These are phyloP conservation scores for Willowsia nigromaculata DNA, from an alignment of 2,888 invertebrate genomes.

Conservation along the genomic window DNA sequence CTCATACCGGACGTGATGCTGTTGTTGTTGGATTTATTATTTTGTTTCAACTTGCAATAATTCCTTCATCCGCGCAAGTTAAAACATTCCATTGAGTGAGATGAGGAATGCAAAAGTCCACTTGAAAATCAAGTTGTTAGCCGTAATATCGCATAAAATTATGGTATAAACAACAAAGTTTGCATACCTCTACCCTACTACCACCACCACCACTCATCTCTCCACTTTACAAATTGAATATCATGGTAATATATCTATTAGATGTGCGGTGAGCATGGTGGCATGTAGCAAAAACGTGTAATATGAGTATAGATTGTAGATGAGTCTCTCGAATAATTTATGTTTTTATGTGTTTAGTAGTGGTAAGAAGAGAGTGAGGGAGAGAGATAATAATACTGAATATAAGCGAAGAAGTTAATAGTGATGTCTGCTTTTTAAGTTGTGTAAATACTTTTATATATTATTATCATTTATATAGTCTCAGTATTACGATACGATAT, in stretches of 20 bases:
- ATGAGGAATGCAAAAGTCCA: constrained; percentile 30
- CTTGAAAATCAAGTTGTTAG: constrained; percentile 71
- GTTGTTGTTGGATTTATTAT: constrained; percentile 27
- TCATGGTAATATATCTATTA: constrained; percentile 13
- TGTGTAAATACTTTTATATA: constrained; percentile 65
- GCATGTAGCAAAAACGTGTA: constrained; percentile 36
- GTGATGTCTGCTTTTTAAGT: constrained; percentile 47
- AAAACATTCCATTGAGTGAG: constrained; percentile 5
- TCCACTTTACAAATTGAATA: constrained; percentile 59
- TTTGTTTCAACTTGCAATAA: constrained; percentile 29
- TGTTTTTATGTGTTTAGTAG: constrained; percentile 52
- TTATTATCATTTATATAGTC: constrained; percentile 24
- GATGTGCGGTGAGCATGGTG: background rate
- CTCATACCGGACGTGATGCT: constrained; percentile 42
- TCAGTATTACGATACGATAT: background rate
- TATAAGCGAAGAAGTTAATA: constrained; percentile 35
- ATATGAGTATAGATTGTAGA: constrained; percentile 28
- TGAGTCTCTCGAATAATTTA: constrained; percentile 56
- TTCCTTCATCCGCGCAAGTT: constrained; percentile 35
- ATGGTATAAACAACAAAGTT: constrained; percentile 59
- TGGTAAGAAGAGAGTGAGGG: background rate
- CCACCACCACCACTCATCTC: constrained; percentile 48
- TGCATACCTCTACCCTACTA: constrained; percentile 48
- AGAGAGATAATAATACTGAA: constrained; percentile 8
- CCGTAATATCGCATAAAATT: constrained; percentile 41